phyloP scores from a whole-genome alignment of 2,888 invertebrate genomes.

The Drosophila picticornis region DNA sequence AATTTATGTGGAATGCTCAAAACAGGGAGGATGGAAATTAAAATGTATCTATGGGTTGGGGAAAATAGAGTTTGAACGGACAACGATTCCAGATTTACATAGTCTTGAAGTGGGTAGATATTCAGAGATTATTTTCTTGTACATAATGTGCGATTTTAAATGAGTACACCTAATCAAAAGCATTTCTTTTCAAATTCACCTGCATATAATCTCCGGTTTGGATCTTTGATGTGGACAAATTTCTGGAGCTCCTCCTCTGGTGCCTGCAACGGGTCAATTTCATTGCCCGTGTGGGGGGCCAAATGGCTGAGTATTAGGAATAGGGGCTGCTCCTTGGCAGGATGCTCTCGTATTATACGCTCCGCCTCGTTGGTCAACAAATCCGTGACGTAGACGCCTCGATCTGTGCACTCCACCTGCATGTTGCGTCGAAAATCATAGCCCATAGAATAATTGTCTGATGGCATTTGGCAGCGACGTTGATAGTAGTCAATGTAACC shows the following conservation, averaged over 20 bases:
- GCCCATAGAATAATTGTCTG: constrained; percentile 78
- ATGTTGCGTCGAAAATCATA: constrained; percentile 86
- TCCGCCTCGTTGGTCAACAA: constrained; percentile 89
- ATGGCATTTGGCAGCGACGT: constrained; percentile 86
- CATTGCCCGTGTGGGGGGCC: constrained; percentile 92
- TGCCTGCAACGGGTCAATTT: constrained; percentile 89
- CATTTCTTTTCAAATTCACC: constrained; percentile 86
- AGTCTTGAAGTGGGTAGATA: neutral
- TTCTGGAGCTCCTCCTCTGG: constrained; percentile 89
- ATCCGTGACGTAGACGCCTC: constrained; percentile 89
- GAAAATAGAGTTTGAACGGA: neutral
- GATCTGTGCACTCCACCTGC: constrained; percentile 86
- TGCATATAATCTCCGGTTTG: constrained; percentile 89
- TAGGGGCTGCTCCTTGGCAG: constrained; percentile 86
- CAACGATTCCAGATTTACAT: neutral
- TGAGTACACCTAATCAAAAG: neutral
- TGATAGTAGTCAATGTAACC: constrained; percentile 93
- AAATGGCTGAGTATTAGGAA: constrained; percentile 92
- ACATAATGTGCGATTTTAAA: neutral
- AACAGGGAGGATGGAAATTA: neutral
- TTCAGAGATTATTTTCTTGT: neutral
- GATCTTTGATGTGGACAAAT: constrained; percentile 89
- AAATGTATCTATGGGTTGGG: neutral
- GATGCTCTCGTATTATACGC: constrained; percentile 86
- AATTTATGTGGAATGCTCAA: neutral